These are phyloP conservation scores for Drosophila tanythrix DNA, from an alignment of 2,888 invertebrate genomes.

Conservation along the genomic window DNA sequence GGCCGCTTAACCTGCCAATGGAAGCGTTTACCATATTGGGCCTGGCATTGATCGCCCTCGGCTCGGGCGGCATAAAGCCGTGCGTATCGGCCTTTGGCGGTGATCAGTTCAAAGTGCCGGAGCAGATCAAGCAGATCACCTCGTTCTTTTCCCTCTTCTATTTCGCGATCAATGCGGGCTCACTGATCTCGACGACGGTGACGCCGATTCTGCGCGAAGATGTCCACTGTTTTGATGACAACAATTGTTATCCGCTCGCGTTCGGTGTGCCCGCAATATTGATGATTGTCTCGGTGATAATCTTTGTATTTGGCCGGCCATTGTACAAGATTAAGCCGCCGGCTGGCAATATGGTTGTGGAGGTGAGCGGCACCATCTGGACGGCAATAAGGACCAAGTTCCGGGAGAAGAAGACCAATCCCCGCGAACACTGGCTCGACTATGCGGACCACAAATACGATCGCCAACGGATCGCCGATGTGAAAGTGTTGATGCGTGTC, in stretches of 20 bases:
- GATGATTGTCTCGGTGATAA: constrained; percentile 85
- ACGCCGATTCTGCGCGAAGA: constrained; percentile 91
- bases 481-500: constrained; percentile 91
- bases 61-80: constrained; percentile 93
- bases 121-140: constrained; percentile 88
- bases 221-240: constrained; percentile 88
- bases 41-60: constrained; percentile 89
- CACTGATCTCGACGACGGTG: constrained; percentile 89
- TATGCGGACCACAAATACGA: constrained; percentile 91
- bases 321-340: constrained; percentile 89
- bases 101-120: constrained; percentile 89
- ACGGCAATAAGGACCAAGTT: constrained; percentile 85
- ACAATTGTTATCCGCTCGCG: constrained; percentile 89
- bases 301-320: constrained; percentile 89
- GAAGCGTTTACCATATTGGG: constrained; percentile 88
- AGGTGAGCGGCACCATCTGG: constrained; percentile 88
- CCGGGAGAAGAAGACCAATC: constrained; percentile 84
- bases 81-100: constrained; percentile 93
- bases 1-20: constrained; percentile 85
- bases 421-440: constrained; percentile 94
- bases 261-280: constrained; percentile 91
- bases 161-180: constrained; percentile 88
- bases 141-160: constrained; percentile 92
- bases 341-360: constrained; percentile 89
- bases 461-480: constrained; percentile 89